Evolutionary conservation across 2,113 vertebrate genomes (phyloP), one percentile per base, ranked within the genome.

Genomic region (Irena cyanogastra): DNA sequence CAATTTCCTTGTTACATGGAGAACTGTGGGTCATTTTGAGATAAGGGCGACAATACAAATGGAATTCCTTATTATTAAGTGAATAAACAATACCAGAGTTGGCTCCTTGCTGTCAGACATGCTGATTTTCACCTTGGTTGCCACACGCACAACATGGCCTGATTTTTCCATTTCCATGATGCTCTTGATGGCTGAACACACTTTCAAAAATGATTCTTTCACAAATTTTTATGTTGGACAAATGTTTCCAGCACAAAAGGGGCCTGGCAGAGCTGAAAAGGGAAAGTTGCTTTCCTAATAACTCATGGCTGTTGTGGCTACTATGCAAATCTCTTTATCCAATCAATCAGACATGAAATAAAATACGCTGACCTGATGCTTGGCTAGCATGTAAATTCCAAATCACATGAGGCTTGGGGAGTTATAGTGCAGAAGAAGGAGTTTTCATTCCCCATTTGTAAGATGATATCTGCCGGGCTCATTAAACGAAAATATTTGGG

Each of bases 311-410:
- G 49, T 95, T 89, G 90, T 70, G 96, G 75, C 81, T 95, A 88
- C 78, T 87, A 96, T 91, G 94, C 87, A 97, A 97, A 96, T 95
- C 93, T 97, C 91, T 97, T 97, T 97, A 97, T 97, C 96, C 95
- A 97, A 94, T 97, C 94, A 95, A 90, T 95, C 87, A 94, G 90
- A 93, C 86, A 82, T 96, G 96, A 97, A 96, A 94, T 96, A 92
- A 93, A 96, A 93, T 95, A 85, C 77, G 69, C n/a, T 93, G 91
- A 96, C 81, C 76, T 60, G 91, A 92, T 88, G 85, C 85, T 93
- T 78, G 61, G 61, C 81, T 68, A 90, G 80, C 94, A 81, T 86
- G 63, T 94, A 93, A 93, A 86, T 89, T 95, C 93, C 88, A 70
- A 93, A 87, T 97, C 94, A 88, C 60, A 52, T 85, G 88, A 89